Percentiles rank a stretch among this genome's conserved stretches.
These are phyloP conservation scores for Mongoloraphidia duomilia DNA, from an alignment of 2,888 invertebrate genomes.

Conservation along the genomic window DNA sequence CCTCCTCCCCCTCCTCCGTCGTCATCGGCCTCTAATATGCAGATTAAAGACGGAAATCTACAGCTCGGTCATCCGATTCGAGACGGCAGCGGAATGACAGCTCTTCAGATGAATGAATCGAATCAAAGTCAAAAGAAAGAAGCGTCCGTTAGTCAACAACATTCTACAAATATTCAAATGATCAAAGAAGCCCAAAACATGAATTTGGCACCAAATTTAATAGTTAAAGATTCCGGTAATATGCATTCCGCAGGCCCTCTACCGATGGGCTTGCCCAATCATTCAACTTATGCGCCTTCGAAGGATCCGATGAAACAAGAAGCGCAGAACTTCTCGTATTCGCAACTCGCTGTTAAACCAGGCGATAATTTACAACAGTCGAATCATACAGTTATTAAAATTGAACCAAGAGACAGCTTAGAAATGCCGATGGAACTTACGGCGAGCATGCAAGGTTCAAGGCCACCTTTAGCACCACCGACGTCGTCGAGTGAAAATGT, in stretches of 20 bases:
- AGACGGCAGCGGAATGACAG: no score
- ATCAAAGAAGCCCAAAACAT: constrained; percentile 6
- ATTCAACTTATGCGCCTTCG: constrained; percentile 18
- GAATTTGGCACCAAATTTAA: constrained; percentile 3
- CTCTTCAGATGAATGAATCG: no score
- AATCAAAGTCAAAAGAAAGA: no score
- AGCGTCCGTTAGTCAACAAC: no score
- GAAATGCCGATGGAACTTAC: constrained; percentile 27
- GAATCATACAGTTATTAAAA: constrained; percentile 23
- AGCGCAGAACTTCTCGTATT: constrained; percentile 6
- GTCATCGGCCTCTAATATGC: constrained; percentile 21
- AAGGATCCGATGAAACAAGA: constrained; percentile 20
- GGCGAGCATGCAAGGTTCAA: no score
- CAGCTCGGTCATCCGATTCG: no score
- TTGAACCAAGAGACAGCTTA: constrained; percentile 27
- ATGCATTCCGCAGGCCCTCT: constrained; percentile 18
- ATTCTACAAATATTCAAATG: no score
- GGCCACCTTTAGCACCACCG: no score
- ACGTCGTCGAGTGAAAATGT: no score
- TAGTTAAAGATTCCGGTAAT: neutral
- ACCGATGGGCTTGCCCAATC: constrained; percentile 24
- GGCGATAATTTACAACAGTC: constrained; percentile 1
- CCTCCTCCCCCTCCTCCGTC: constrained; percentile 17
- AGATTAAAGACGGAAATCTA: constrained; percentile 15
- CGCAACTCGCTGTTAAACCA: no score